Base-by-base conservation (phyloP, 2,888 invertebrate species). In the Leptinotarsa peninsularis region DNA sequence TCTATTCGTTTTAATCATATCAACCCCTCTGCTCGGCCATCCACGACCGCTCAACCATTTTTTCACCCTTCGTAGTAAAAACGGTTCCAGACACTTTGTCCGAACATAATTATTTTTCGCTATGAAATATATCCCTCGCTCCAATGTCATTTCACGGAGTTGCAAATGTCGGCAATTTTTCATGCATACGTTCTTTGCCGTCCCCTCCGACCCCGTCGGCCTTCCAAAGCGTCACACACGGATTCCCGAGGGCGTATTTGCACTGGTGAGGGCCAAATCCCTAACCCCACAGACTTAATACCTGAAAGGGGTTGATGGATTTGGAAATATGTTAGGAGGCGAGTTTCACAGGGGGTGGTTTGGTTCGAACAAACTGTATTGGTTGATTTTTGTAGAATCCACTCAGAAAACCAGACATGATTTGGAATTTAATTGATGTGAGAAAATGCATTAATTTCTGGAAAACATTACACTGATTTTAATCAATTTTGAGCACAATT, bases 161-260 rank as follows among this genome's bases (percentile, higher is more conserved):
- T 71, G 73, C 75, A 77, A 77, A 77, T 77, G 75, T 75, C 77
- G 73, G 50, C 75, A 70, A 77, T 75, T 77, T 77, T 77, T 77
- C 77, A 75, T 77, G 75, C 77, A 77, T 77, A 77, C 77, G 75
- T 75, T 77, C 70, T 66, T 70, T 66, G 58, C 63, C 71, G 56
- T 17, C 52, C 21, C 49, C 71, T 58, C 67, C 67, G 33, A 72
- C 60, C 60, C 71, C 54, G 60, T 4, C 15, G 58, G 49, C 49
- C 58, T 66, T 52, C 54, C 17, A 58, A 60, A 33, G 27, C 63
- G 63, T 43, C 70, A 70, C 70, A 70, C 70, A 60, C 58, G 58
- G 67, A 74, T 71, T 67, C 74, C 70, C 74, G 33, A 18, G 74
- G 71, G 74, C 27, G 54, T 52, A 74, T 74, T 74, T 71, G 66